Conservation (phyloP, 2,888 invertebrate genomes). For the Parnassius glacialis region DNA sequence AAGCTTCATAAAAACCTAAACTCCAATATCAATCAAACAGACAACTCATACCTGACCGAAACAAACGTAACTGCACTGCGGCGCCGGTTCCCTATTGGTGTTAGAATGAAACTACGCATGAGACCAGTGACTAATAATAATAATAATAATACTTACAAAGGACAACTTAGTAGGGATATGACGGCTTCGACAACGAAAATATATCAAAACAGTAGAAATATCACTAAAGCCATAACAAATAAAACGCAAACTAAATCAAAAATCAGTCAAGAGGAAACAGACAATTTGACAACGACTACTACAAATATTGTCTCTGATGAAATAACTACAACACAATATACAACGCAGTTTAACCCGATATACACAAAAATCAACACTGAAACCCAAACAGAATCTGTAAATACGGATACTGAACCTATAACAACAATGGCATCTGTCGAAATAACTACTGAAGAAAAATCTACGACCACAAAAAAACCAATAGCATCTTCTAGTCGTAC, state of each 20-base stretch:
- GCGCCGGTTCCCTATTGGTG: conserved; percentile 48
- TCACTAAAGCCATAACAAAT: conserved; percentile 47
- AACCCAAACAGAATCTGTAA: conserved; percentile 30
- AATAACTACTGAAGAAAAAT: conserved; percentile 30
- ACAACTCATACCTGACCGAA: conserved; percentile 32
- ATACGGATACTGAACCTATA: conserved; percentile 30
- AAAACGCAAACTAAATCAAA: conserved; percentile 36
- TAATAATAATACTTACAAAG: conserved; percentile 56
- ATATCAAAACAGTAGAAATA: conserved; percentile 55
- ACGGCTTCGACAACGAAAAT: conserved; percentile 55
- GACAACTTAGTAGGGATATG: conserved; percentile 61
- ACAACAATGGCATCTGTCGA: conserved; percentile 38
- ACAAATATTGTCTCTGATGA: conserved; percentile 6
- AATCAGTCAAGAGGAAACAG: conserved; percentile 34
- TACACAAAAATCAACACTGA: conserved; percentile 25
- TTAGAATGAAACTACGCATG: conserved; percentile 59
- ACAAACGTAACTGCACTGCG: conserved; percentile 38
- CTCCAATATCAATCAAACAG: conserved; percentile 16
- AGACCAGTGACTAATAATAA: conserved; percentile 53
- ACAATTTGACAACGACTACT: conserved; percentile 25
- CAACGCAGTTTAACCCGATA: conserved; percentile 9
- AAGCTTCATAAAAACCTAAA: conserved; percentile 7
- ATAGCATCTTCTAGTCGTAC: conserved; percentile 38
- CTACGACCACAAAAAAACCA: conserved; percentile 41
- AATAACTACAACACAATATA: conserved; percentile 8